Evolutionary conservation across 2,888 invertebrate genomes (phyloP).

Genomic region (Beris chalybata): DNA sequence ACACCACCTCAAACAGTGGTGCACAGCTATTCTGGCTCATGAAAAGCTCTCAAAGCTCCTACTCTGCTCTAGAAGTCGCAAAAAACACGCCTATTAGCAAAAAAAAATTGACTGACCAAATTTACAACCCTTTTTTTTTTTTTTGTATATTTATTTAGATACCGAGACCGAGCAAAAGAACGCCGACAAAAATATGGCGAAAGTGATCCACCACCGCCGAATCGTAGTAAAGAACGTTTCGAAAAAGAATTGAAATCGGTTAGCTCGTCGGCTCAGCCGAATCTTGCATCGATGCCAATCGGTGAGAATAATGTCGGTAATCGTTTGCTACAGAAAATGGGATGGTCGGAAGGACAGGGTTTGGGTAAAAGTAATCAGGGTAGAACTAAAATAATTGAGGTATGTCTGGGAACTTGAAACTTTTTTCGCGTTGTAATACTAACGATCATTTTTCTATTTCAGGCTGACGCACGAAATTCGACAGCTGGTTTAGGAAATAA

Average conservation of each 20-base stretch:
- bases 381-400: constrained; percentile 89
- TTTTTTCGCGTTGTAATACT: background rate
- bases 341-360: constrained; percentile 97
- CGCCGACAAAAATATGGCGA: constrained; percentile 91
- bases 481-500: constrained; percentile 88
- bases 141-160: constrained; percentile 56
- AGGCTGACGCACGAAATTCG: constrained; percentile 60
- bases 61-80: too few species aligned
- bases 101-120: background rate
- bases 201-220: constrained; percentile 76
- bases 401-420: constrained; percentile 47
- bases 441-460: constrained; percentile 7
- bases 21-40: too few species aligned
- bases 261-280: constrained; percentile 51
- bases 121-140: background rate
- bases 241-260: constrained; percentile 60
- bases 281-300: constrained; percentile 58
- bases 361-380: constrained; percentile 93
- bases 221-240: constrained; percentile 73
- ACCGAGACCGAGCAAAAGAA: constrained; percentile 96
- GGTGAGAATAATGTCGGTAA: constrained; percentile 92
- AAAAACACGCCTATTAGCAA: too few species aligned
- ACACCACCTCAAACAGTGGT: too few species aligned
- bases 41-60: too few species aligned
- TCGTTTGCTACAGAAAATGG: constrained; percentile 96